Conservation (phyloP, 2,888 invertebrate species). For the Andrena fulva region DNA sequence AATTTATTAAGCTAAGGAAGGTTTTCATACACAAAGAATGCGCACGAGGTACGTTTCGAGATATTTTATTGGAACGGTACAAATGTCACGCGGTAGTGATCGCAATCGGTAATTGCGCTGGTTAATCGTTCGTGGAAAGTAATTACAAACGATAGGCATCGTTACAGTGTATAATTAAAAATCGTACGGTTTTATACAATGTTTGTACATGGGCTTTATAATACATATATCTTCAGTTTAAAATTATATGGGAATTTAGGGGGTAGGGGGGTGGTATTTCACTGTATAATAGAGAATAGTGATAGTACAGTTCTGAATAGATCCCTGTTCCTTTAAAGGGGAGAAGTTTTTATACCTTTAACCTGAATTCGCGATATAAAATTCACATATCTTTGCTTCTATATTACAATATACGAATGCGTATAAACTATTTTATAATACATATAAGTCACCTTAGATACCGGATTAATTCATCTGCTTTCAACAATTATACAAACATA, state of each 20-base stretch:
- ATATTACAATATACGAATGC: slow-evolving; percentile 72
- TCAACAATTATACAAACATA: slow-evolving; percentile 50
- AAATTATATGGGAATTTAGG: slow-evolving; percentile 21
- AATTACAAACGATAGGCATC: slow-evolving; percentile 19
- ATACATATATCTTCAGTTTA: slow-evolving; percentile 26
- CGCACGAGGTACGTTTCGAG: not conserved
- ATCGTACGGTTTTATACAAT: slow-evolving; percentile 51
- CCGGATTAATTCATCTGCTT: slow-evolving; percentile 53
- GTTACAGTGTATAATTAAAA: slow-evolving; percentile 41
- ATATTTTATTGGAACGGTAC: slow-evolving; percentile 45
- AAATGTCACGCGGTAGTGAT: slow-evolving; percentile 13
- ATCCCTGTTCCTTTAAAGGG: not conserved
- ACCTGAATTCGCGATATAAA: slow-evolving; percentile 57
- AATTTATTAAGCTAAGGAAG: not conserved
- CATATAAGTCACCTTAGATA: slow-evolving; percentile 67
- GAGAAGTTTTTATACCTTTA: slow-evolving; percentile 34
- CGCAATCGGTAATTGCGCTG: not conserved
- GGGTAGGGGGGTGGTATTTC: not conserved
- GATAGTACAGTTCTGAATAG: slow-evolving; percentile 3
- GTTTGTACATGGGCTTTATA: slow-evolving; percentile 51
- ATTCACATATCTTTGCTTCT: slow-evolving; percentile 57
- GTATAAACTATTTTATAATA: slow-evolving; percentile 67
- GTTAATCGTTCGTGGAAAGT: slow-evolving; percentile 8
- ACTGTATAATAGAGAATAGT: slow-evolving; percentile 4
- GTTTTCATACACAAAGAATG: not conserved